These are phyloP conservation scores for Drosophila mojavensis DNA, from an alignment of 1,140 invertebrate species.

Conservation along the genomic window DNA sequence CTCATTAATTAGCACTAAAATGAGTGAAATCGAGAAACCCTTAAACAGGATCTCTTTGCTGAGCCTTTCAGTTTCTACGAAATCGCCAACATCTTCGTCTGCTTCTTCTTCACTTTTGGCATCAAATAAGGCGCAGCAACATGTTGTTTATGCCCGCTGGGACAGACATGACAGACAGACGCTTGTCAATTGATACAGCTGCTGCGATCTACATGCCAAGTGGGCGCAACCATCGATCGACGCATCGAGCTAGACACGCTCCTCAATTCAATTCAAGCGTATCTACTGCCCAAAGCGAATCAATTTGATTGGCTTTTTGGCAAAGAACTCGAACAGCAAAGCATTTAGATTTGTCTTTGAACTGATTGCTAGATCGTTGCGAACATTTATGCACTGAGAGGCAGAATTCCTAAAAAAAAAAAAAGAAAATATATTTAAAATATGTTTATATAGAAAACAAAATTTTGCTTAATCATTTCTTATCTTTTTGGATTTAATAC, in stretches of 20 bases:
- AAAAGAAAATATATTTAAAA: too few relatives aligned
- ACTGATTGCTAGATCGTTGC: conserved; percentile 1
- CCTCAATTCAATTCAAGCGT: not conserved
- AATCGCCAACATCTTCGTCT: conserved; percentile 64
- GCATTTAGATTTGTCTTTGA: conserved; percentile 24
- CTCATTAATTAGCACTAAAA: conserved; percentile 80
- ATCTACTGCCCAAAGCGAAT: not conserved
- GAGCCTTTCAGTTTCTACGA: conserved; percentile 74
- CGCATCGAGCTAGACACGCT: not conserved
- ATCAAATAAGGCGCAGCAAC: conserved; percentile 64
- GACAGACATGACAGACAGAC: conserved; percentile 71
- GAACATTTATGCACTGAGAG: not conserved
- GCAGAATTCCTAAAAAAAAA: not conserved
- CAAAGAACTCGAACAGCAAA: not conserved
- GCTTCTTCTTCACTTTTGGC: conserved; percentile 9
- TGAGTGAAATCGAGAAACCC: conserved; percentile 43
- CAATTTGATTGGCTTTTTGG: conserved; percentile 29
- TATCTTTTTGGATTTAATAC: too few relatives aligned
- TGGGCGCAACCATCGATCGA: conserved; percentile 43
- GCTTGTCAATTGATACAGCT: conserved; percentile 65
- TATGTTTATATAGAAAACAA: not conserved
- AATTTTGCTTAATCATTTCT: not conserved
- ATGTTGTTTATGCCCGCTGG: conserved; percentile 72
- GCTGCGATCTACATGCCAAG: conserved; percentile 51
- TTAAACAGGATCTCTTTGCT: conserved; percentile 11